phyloP scores from a whole-genome alignment of 30 jellyfish, hydroid and myxozoan species.

The Nemopilema nomurai region DNA sequence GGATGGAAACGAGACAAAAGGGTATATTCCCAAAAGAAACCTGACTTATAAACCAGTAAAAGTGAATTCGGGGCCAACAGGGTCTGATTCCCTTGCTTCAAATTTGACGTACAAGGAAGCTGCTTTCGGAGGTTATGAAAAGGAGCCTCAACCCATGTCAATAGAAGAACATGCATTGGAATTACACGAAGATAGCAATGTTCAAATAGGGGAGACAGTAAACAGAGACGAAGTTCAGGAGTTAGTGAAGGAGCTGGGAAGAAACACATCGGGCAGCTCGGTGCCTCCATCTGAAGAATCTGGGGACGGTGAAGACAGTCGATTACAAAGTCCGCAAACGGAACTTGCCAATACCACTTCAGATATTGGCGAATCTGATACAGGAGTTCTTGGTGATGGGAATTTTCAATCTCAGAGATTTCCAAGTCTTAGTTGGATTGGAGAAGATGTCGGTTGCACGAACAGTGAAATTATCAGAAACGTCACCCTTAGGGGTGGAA shows the following conservation, averaged over 20 bases:
- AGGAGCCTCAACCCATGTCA: background rate
- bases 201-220: background rate
- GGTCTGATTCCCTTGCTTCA: background rate
- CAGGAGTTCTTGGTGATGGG: background rate
- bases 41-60: background rate
- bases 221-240: background rate
- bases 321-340: background rate
- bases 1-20: background rate
- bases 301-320: conserved; percentile 6
- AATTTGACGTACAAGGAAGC: too few relatives aligned
- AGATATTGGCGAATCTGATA: background rate
- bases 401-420: conserved; percentile 33
- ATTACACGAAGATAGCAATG: background rate
- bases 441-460: conserved; percentile 90
- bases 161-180: background rate
- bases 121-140: background rate
- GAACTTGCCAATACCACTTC: background rate
- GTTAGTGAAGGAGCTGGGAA: conserved; percentile 5
- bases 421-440: conserved; percentile 62
- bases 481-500: conserved; percentile 87
- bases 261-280: background rate
- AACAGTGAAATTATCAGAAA: conserved; percentile 75
- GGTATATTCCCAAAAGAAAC: background rate
- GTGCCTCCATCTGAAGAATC: conserved; percentile 13
- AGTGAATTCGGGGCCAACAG: background rate